Evolutionary conservation across 2,888 invertebrate species (phyloP), one percentile per base, ranked within the genome.

Genomic region (Drosophila paranaensis): DNA sequence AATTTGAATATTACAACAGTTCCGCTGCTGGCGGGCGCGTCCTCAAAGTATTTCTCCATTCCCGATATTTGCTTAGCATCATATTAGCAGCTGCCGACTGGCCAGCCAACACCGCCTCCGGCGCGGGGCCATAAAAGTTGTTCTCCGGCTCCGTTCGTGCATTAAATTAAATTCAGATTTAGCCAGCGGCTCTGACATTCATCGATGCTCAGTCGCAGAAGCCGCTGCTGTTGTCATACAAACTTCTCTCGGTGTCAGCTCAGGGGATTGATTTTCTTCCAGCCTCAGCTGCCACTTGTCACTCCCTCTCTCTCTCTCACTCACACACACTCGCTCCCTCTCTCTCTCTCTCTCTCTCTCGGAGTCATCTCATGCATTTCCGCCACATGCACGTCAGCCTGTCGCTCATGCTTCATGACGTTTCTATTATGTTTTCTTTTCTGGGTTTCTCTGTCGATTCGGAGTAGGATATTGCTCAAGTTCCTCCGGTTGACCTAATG

Each of bases 111-210:
- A 35, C 11, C 27, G 45, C 42, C 48, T 37, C 50, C 43, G 60
- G 40, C 55, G 25, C 53, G 25, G 58, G 81, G 66, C 66, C 79
- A 71, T 83, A 86, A 81, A 89, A 87, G 73, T 89, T 89, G 81
- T 75, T 70, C 73, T 61, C 57, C 74, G 57, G 62, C 82, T 82
- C 86, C 88, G 75, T 85, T 83, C 90, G 86, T 85, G 90, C 90
- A 89, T 87, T 86, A 87, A 87, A 87, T 87, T 87, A 89, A 87
- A 87, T 87, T 89, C 76, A 81, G 83, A 87, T 87, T 87, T 82
- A 77, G 73, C 82, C 79, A 86, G 74, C 75, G 82, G 71, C 67
- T 67, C 51, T 69, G 77, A 74, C 77, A 79, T 71, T 82, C 86
- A 81, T 85, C 77, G 79, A 71, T 66, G 70, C 71, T 75, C 37